Evolutionary conservation across 2,888 invertebrate genomes (phyloP).

Genomic region (Orthosia cruda): DNA sequence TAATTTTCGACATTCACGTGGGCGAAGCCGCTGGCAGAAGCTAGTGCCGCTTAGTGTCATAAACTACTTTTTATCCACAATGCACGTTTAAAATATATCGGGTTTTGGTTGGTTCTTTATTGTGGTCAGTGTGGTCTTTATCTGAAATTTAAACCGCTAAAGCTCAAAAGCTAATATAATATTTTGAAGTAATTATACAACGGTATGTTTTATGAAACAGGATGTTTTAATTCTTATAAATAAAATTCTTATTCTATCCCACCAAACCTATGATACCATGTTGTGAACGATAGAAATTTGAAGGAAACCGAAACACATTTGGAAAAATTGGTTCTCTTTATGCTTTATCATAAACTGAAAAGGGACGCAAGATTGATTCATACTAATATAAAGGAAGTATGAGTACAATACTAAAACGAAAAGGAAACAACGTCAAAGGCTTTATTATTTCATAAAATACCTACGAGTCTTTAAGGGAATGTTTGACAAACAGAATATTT

Average conservation of each 20-base stretch:
- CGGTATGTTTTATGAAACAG: neutral
- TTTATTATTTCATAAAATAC: conserved; percentile 49
- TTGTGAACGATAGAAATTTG: neutral
- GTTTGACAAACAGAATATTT: conserved; percentile 66
- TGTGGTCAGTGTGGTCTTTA: neutral
- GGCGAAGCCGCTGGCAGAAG: no score
- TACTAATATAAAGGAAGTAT: no score
- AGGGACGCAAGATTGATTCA: neutral
- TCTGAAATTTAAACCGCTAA: neutral
- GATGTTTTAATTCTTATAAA: neutral
- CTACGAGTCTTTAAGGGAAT: conserved; percentile 56
- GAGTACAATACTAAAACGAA: no score
- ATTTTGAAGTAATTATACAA: no score
- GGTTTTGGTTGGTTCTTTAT: neutral
- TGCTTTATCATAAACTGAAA: conserved; percentile 36
- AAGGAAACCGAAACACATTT: conserved; percentile 15
- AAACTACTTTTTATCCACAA: no score
- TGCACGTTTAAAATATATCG: no score
- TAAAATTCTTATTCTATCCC: neutral
- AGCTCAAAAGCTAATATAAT: neutral
- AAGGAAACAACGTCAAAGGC: conserved; percentile 27
- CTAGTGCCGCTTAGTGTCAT: no score
- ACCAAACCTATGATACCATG: neutral
- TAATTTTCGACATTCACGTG: no score
- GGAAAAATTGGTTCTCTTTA: conserved; percentile 43